These are phyloP conservation scores for Punctoribates punctum DNA, from an alignment of 2,888 invertebrate genomes.

Conservation along the genomic window DNA sequence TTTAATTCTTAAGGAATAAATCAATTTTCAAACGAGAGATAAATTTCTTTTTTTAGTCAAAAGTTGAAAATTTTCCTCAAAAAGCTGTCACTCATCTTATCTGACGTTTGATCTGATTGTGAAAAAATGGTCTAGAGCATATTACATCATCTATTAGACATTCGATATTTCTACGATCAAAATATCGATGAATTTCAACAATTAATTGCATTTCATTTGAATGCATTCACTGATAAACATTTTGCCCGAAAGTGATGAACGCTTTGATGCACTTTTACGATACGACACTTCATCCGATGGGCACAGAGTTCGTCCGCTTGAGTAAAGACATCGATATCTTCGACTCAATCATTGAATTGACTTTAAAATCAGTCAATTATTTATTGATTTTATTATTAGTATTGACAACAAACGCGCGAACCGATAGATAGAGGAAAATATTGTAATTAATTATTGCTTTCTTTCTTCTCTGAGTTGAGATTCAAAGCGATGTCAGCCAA, in stretches of 20 bases:
- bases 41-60: no score
- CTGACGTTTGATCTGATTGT: conserved; percentile 61
- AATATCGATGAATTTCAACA: conserved; percentile 59
- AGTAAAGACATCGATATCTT: conserved; percentile 58
- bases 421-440: conserved; percentile 7
- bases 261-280: conserved; percentile 53
- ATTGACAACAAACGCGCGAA: conserved; percentile 7
- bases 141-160: neutral
- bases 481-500: neutral
- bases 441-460: neutral
- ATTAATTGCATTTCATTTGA: neutral
- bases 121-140: conserved; percentile 83
- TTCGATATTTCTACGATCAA: conserved; percentile 76
- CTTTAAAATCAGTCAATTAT: neutral
- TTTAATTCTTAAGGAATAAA: no score
- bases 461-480: neutral
- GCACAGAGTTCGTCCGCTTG: conserved; percentile 51
- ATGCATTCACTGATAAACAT: neutral
- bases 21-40: no score
- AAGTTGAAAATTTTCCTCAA: no score
- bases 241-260: neutral
- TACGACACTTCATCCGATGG: conserved; percentile 51
- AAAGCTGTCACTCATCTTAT: neutral
- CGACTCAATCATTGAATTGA: conserved; percentile 65
- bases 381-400: conserved; percentile 34